Conservation (phyloP, 30 jellyfish, hydroid and myxozoan genomes). For the Aurelia sp. region DNA sequence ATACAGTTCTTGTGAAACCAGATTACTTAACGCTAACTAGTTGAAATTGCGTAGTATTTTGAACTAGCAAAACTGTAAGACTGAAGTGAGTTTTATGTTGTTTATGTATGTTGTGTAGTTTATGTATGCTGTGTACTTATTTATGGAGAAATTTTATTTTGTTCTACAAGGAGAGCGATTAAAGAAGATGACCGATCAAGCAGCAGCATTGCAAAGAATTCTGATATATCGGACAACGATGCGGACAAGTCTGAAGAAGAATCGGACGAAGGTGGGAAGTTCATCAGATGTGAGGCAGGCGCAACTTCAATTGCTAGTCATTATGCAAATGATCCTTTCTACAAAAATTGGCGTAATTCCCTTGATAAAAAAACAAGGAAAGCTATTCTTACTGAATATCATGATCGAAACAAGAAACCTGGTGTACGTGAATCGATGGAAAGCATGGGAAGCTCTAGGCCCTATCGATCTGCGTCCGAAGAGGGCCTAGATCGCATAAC, state of each 20-base stretch:
- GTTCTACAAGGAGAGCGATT: constrained; percentile 23
- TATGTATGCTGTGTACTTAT: too few species aligned
- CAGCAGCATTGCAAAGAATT: constrained; percentile 80
- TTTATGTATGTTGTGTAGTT: too few species aligned
- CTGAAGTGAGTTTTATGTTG: too few species aligned
- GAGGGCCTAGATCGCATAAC: constrained; percentile 85
- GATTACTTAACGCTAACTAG: too few species aligned
- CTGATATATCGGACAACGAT: constrained; percentile 85
- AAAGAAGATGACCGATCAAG: constrained; percentile 66
- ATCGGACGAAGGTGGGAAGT: constrained; percentile 73
- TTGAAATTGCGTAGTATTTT: too few species aligned
- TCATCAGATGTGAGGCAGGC: constrained; percentile 61
- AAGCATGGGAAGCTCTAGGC: constrained; percentile 62
- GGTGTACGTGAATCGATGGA: constrained; percentile 65
- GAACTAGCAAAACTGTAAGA: too few species aligned
- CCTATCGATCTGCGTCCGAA: constrained; percentile 84
- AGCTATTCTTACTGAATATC: constrained; percentile 86
- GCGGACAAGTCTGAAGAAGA: constrained; percentile 87
- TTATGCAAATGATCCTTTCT: constrained; percentile 95
- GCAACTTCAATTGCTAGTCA: constrained; percentile 91
- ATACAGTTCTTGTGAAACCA: too few species aligned
- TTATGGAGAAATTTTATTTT: not conserved
- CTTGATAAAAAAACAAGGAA: constrained; percentile 93
- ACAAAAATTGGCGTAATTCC: constrained; percentile 91
- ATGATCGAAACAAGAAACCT: constrained; percentile 45